Percentiles rank a stretch among this genome's conserved stretches.
These are phyloP conservation scores for Scolanthus callimorphus DNA, from an alignment of 92 coral and sea anemone genomes.

Conservation along the genomic window DNA sequence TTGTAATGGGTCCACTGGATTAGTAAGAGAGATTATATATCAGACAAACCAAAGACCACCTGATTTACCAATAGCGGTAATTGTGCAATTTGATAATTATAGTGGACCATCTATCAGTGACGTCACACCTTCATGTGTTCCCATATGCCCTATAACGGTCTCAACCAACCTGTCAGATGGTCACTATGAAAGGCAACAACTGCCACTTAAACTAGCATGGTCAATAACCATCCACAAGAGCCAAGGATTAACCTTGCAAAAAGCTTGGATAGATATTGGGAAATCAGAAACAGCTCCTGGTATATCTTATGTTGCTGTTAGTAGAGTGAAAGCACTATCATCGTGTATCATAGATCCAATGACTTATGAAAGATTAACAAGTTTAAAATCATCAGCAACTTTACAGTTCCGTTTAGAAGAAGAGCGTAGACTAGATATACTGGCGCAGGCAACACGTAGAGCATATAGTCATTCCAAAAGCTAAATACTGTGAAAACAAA, in stretches of 20 bases:
- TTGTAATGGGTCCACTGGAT: constrained; percentile 64
- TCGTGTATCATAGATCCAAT: constrained; percentile 48
- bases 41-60: constrained; percentile 54
- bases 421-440: constrained; percentile 34
- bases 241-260: constrained; percentile 47
- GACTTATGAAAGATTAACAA: constrained; percentile 45
- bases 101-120: constrained; percentile 51
- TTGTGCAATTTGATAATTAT: constrained; percentile 58
- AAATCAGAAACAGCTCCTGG: constrained; percentile 60
- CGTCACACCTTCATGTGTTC: constrained; percentile 54
- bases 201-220: constrained; percentile 59
- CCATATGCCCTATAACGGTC: constrained; percentile 41
- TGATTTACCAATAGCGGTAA: constrained; percentile 46
- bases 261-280: constrained; percentile 48
- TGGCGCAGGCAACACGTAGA: constrained; percentile 19
- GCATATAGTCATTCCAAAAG: background rate
- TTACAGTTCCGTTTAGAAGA: constrained; percentile 52
- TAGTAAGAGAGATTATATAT: constrained; percentile 46
- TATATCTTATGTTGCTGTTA: constrained; percentile 56
- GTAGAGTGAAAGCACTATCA: constrained; percentile 42
- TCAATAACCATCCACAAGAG: constrained; percentile 56
- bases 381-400: constrained; percentile 49
- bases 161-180: constrained; percentile 31
- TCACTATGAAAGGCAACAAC: constrained; percentile 53
- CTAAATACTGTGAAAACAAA: background rate